A percentile compares a stretch with the other conserved stretches of the same genome.
Conservation (phyloP, 1,140 invertebrate genomes). For the Trichonephila inaurata region DNA sequence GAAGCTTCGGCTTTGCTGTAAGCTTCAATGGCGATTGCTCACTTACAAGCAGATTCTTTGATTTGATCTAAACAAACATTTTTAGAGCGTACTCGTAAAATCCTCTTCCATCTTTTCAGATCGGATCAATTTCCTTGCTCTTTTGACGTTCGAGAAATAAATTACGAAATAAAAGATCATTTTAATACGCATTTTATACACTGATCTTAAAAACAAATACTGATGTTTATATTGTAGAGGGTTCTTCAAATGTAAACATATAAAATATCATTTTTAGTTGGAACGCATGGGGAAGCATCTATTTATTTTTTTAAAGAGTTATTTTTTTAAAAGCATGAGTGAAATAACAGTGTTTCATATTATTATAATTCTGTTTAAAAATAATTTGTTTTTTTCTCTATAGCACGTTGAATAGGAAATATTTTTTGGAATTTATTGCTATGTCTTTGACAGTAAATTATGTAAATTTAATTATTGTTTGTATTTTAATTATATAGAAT, state of each 20-base stretch:
- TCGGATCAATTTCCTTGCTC: slow-evolving; percentile 11
- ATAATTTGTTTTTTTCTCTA: too few species aligned
- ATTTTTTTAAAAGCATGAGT: too few species aligned
- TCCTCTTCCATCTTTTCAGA: background rate
- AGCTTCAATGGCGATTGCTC: slow-evolving; percentile 48
- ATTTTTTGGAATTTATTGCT: too few species aligned
- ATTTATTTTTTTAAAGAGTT: too few species aligned
- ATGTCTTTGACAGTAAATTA: too few species aligned
- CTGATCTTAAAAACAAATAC: background rate
- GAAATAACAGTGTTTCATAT: too few species aligned
- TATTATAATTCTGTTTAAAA: too few species aligned
- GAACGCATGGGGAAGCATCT: too few species aligned
- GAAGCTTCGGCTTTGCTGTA: background rate
- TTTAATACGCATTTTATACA: background rate
- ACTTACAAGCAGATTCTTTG: slow-evolving; percentile 29
- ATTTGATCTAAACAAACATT: slow-evolving; percentile 71
- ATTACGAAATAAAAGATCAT: background rate
- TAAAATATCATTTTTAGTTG: too few species aligned
- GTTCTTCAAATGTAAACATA: background rate
- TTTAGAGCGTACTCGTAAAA: slow-evolving; percentile 30
- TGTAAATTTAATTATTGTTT: too few species aligned
- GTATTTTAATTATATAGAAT: too few species aligned
- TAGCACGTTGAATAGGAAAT: too few species aligned
- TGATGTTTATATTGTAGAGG: background rate
- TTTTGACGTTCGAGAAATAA: background rate